phyloP scores from a whole-genome alignment of 2,113 vertebrate genomes.

The Eidolon helvum region DNA sequence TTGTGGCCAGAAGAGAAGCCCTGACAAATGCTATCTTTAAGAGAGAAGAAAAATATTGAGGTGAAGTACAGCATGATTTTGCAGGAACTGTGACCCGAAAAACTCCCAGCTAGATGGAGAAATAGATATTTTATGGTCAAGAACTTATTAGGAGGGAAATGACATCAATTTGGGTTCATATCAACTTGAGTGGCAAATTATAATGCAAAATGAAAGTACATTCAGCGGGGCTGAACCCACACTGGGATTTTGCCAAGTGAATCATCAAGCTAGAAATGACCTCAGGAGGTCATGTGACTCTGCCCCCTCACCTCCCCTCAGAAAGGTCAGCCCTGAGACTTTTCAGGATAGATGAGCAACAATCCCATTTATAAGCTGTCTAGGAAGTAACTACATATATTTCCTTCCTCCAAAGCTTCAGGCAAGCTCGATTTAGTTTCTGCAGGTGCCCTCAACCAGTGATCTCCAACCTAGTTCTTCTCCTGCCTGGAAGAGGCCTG shows the following conservation, averaged over 20 bases:
- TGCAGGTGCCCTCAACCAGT: not conserved
- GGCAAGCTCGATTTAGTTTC: not conserved
- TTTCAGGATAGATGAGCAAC: not conserved
- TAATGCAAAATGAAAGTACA: slow-evolving; percentile 58
- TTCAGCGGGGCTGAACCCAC: not conserved
- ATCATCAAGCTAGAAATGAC: slow-evolving; percentile 62
- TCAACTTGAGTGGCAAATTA: slow-evolving; percentile 13
- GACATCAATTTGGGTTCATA: slow-evolving; percentile 36
- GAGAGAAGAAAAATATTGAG: not conserved
- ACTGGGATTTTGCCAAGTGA: slow-evolving; percentile 50
- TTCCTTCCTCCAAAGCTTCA: not conserved
- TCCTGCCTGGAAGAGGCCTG: not conserved
- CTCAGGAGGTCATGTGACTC: not conserved
- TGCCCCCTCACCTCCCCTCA: not conserved
- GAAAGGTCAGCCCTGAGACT: not conserved
- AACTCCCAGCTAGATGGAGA: slow-evolving; percentile 38
- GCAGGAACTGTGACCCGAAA: slow-evolving; percentile 23
- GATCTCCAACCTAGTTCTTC: not conserved
- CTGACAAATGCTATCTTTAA: not conserved
- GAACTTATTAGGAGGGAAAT: slow-evolving; percentile 48
- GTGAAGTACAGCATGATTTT: slow-evolving; percentile 3
- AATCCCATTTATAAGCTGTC: slow-evolving; percentile 13
- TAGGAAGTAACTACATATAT: not conserved
- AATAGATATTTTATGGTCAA: slow-evolving; percentile 62
- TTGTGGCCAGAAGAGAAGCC: slow-evolving; percentile 19